A percentile compares a stretch with the other conserved stretches of the same genome.
Conservation (phyloP, 2,888 invertebrate species). For the Argynnis bischoffii region DNA sequence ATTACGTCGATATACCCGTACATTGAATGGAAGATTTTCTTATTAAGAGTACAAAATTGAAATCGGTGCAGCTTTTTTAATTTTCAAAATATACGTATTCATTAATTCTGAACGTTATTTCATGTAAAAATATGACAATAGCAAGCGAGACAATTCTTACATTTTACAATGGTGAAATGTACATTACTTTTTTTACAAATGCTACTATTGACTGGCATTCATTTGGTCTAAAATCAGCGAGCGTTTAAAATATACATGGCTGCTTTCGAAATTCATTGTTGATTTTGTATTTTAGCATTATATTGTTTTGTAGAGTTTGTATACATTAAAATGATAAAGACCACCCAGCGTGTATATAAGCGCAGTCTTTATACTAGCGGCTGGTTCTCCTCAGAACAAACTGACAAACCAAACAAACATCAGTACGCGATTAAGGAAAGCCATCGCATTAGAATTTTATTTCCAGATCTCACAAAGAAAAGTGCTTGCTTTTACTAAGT, state of each 20-base stretch:
- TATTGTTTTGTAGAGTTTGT: slow-evolving; percentile 73
- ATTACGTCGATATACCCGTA: slow-evolving; percentile 3
- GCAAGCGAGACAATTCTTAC: slow-evolving; percentile 3
- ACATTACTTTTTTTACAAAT: slow-evolving; percentile 23
- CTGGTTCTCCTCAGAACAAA: slow-evolving; percentile 75
- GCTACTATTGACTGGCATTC: slow-evolving; percentile 27
- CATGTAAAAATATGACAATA: slow-evolving; percentile 18
- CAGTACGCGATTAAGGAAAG: slow-evolving; percentile 57
- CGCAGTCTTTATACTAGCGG: slow-evolving; percentile 62
- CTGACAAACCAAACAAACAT: slow-evolving; percentile 71
- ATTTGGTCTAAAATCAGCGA: slow-evolving; percentile 32
- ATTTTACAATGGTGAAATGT: slow-evolving; percentile 27
- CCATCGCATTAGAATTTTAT: slow-evolving; percentile 59
- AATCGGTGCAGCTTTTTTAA: not conserved
- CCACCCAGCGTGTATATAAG: slow-evolving; percentile 70
- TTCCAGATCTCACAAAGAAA: slow-evolving; percentile 44
- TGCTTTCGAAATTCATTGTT: slow-evolving; percentile 50
- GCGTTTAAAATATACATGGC: slow-evolving; percentile 39
- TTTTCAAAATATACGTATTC: not conserved
- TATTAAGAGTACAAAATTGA: not conserved
- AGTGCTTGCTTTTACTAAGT: slow-evolving; percentile 23
- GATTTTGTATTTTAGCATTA: slow-evolving; percentile 68
- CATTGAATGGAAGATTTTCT: not conserved
- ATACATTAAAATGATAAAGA: slow-evolving; percentile 79
- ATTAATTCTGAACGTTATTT: not conserved